phyloP scores from a whole-genome alignment of 2,888 invertebrate genomes.

The Dasysyrphus albostriatus region DNA sequence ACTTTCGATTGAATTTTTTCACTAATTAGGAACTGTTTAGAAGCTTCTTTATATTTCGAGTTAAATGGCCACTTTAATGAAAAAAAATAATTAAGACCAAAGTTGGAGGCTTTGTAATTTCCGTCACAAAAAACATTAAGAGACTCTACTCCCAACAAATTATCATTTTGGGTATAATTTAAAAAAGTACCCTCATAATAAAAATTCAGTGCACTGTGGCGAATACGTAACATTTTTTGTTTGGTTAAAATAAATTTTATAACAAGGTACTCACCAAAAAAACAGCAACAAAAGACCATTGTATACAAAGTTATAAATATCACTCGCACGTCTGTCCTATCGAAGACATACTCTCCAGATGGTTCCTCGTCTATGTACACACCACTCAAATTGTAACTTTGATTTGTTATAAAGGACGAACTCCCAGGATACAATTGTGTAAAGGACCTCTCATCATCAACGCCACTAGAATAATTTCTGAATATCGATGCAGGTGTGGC shows the following conservation, averaged over 20 bases:
- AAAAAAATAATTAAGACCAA: no score
- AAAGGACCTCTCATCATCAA: conserved; percentile 46
- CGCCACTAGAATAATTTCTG: conserved; percentile 6
- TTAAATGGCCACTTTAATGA: no score
- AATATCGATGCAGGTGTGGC: conserved; percentile 11
- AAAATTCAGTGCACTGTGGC: background rate
- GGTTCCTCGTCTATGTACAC: conserved; percentile 41
- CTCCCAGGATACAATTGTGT: conserved; percentile 55
- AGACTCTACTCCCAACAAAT: no score
- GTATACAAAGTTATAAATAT: conserved; percentile 91
- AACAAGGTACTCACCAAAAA: conserved; percentile 89
- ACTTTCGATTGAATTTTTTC: no score
- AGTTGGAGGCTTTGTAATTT: no score
- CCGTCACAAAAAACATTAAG: no score
- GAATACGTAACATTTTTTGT: conserved; percentile 14
- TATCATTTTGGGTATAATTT: no score
- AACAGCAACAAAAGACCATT: conserved; percentile 91
- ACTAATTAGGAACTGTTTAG: no score
- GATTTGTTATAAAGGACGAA: conserved; percentile 53
- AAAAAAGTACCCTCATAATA: background rate
- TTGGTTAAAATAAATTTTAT: background rate
- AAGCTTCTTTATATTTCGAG: no score
- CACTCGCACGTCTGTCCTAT: conserved; percentile 89
- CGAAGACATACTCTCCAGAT: conserved; percentile 89
- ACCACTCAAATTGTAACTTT: conserved; percentile 40